Evolutionary conservation across 2,888 invertebrate species (phyloP).

Genomic region (Yponomeuta sedellus): DNA sequence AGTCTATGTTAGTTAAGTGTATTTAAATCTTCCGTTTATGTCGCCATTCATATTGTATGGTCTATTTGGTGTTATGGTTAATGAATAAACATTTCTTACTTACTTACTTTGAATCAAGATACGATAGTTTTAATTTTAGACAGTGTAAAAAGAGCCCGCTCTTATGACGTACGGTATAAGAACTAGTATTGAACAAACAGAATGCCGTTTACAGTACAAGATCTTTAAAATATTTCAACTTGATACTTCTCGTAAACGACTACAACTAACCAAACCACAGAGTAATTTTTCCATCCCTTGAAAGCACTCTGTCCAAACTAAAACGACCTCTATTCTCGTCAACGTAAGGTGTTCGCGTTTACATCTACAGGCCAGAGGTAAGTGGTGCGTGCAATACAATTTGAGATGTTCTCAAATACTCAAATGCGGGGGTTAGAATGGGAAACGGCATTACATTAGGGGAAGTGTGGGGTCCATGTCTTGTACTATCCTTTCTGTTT

Average conservation of each 20-base stretch:
- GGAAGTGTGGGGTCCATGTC: slow-evolving; percentile 17
- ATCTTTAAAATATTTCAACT: background rate
- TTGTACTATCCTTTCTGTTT: background rate
- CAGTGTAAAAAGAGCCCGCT: too few species aligned
- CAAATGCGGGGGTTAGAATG: slow-evolving; percentile 21
- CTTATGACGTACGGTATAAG: too few species aligned
- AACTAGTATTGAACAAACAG: too few species aligned
- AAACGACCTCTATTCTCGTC: background rate
- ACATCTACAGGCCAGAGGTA: background rate
- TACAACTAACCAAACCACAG: background rate
- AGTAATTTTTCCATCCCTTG: background rate
- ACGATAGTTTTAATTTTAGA: too few species aligned
- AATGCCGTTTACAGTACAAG: too few species aligned
- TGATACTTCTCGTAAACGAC: background rate
- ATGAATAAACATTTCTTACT: too few species aligned
- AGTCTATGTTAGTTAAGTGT: too few species aligned
- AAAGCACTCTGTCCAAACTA: background rate
- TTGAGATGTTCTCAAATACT: slow-evolving; percentile 24
- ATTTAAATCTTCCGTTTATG: too few species aligned
- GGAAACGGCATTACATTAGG: slow-evolving; percentile 31
- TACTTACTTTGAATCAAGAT: too few species aligned
- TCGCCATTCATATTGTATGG: too few species aligned
- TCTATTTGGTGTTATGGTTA: too few species aligned
- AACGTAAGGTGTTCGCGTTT: background rate
- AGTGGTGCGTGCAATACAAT: slow-evolving; percentile 4